Evolutionary conservation across 1,140 invertebrate genomes (phyloP).

Genomic region (Triops cancriformis): DNA sequence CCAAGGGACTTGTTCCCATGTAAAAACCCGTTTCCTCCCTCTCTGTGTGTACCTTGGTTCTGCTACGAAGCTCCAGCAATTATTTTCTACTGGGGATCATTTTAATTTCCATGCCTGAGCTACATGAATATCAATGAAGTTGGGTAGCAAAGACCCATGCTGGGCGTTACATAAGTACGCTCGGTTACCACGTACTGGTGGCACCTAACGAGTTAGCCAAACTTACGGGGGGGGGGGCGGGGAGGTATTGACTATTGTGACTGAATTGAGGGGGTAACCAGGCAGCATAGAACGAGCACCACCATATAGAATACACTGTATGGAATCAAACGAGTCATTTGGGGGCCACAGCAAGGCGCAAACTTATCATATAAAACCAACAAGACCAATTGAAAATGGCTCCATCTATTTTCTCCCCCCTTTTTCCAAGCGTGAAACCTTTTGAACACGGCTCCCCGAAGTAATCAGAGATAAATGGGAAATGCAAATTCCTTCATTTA

Average conservation of each 20-base stretch:
- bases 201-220: not conserved
- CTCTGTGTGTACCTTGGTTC: too few relatives aligned
- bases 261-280: not conserved
- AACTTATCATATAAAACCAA: slow-evolving; percentile 14
- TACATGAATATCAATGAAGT: not conserved
- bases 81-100: slow-evolving; percentile 2
- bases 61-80: not conserved
- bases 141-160: not conserved
- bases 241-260: too few relatives aligned
- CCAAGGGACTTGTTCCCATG: too few relatives aligned
- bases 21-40: too few relatives aligned
- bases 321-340: not conserved
- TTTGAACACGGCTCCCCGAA: not conserved
- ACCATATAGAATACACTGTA: not conserved
- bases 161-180: not conserved
- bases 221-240: not conserved
- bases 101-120: not conserved
- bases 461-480: slow-evolving; percentile 5
- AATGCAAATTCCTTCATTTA: slow-evolving; percentile 11
- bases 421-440: not conserved
- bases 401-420: not conserved
- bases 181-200: not conserved
- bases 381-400: not conserved
- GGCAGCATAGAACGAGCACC: not conserved
- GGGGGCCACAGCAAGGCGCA: slow-evolving; percentile 7